phyloP scores from a whole-genome alignment of 2,113 vertebrate genomes.

The chimpanzee (Pan troglodytes) region NHGRI_mPanTro3-v2.1_pri NC_072421.2:107280001-107280500 shows the following conservation, averaged over 20 bases:
- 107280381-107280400: background rate
- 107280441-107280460: background rate
- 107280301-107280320: constrained; percentile 26
- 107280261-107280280: background rate
- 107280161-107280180: background rate
- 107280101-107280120: background rate
- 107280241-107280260: background rate
- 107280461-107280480: background rate
- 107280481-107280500: background rate
- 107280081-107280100: background rate
- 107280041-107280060: background rate
- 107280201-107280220: background rate
- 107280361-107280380: background rate
- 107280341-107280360: background rate
- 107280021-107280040: background rate
- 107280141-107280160: background rate
- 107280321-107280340: constrained; percentile 29
- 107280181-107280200: background rate
- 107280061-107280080: background rate
- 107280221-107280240: background rate
- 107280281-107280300: background rate
- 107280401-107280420: background rate
- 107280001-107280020: background rate
- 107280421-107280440: background rate
- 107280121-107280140: background rate